Evolutionary conservation across 37 sponge, comb jelly and placozoan genomes (phyloP).

Genomic region (Ephydatia muelleri): DNA sequence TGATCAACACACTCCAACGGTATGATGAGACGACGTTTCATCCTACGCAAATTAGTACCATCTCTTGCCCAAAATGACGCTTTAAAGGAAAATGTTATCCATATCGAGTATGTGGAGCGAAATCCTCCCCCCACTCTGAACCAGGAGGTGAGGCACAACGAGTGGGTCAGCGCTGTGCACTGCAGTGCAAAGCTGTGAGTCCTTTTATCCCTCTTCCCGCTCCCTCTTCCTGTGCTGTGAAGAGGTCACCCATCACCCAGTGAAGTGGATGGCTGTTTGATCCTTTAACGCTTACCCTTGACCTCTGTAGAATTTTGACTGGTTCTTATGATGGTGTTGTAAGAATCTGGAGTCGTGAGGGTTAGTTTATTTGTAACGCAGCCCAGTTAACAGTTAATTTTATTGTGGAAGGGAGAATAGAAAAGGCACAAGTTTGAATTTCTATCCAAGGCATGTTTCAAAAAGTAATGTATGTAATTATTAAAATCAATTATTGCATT

Average conservation of each 20-base stretch:
- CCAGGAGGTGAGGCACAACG: constrained; percentile 56
- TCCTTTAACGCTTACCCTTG: not conserved
- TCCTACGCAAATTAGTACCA: too few relatives aligned
- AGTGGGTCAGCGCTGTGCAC: constrained; percentile 83
- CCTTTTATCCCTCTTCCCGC: not conserved
- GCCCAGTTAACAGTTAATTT: not conserved
- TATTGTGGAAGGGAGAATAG: not conserved
- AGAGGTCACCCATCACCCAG: too few relatives aligned
- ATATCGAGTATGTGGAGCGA: constrained; percentile 64
- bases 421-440: not conserved
- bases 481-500: too few relatives aligned
- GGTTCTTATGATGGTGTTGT: constrained; percentile 81
- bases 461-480: too few relatives aligned
- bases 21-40: not conserved
- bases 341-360: constrained; percentile 59
- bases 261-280: too few relatives aligned
- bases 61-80: not conserved
- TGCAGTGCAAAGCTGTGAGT: constrained; percentile 65
- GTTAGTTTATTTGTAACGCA: not conserved
- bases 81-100: constrained; percentile 67
- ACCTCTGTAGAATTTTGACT: constrained; percentile 58
- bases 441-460: too few relatives aligned
- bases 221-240: too few relatives aligned
- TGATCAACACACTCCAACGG: constrained; percentile 20
- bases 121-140: constrained; percentile 65